These are phyloP conservation scores for Magallana angulata DNA, from an alignment of 1,140 invertebrate species.

Conservation along the genomic window DNA sequence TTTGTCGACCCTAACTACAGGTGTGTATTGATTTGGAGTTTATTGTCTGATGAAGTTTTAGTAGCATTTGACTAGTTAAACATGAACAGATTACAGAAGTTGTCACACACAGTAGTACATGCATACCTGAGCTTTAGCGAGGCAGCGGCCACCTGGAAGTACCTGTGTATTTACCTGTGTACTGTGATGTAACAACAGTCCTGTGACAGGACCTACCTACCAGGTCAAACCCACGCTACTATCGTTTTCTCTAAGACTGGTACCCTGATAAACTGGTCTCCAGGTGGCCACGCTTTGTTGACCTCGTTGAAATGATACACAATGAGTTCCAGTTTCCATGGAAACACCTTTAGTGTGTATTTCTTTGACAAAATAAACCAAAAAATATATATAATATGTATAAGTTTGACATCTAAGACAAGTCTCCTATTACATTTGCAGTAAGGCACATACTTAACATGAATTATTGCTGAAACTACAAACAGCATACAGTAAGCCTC, in stretches of 20 bases:
- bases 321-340: conserved; percentile 17
- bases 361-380: conserved; percentile 7
- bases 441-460: conserved; percentile 25
- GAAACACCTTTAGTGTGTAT: background rate
- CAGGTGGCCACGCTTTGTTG: background rate
- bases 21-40: background rate
- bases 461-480: conserved; percentile 17
- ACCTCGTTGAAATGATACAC: conserved; percentile 19
- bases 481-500: conserved; percentile 17
- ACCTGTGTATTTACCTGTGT: background rate
- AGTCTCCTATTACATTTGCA: background rate
- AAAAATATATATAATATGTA: conserved; percentile 22
- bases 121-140: conserved; percentile 22
- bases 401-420: background rate
- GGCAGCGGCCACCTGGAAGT: background rate
- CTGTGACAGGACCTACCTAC: background rate
- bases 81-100: conserved; percentile 14
- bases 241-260: background rate
- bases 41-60: background rate
- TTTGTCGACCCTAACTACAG: background rate
- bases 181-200: background rate
- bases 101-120: conserved; percentile 12
- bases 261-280: conserved; percentile 4
- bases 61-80: background rate
- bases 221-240: background rate